These are phyloP conservation scores for Heliconius hermathena DNA, from an alignment of 1,140 invertebrate genomes.

Conservation along the genomic window DNA sequence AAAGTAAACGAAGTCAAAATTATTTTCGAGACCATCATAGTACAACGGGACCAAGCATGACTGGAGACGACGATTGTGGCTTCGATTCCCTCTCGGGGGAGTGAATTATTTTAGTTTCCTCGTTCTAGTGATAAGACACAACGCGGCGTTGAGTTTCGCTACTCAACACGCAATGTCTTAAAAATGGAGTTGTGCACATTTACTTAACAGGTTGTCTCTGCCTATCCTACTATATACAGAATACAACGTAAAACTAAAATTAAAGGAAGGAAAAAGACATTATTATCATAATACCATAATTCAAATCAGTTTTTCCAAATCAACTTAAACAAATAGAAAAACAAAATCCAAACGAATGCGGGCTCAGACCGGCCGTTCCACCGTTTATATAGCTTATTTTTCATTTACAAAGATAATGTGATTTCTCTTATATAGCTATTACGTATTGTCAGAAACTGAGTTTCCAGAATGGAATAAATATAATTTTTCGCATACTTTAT, in stretches of 20 bases:
- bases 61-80: too few relatives aligned
- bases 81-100: too few relatives aligned
- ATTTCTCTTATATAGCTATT: constrained; percentile 10
- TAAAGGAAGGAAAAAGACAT: background rate
- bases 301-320: background rate
- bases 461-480: background rate
- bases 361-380: background rate
- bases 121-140: too few relatives aligned
- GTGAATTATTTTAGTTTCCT: too few relatives aligned
- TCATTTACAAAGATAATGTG: constrained; percentile 18
- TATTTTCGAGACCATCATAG: too few relatives aligned
- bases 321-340: background rate
- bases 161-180: too few relatives aligned
- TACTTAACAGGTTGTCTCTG: too few relatives aligned
- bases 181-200: too few relatives aligned
- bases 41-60: too few relatives aligned
- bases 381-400: constrained; percentile 10
- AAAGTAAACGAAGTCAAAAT: background rate
- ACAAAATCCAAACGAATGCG: constrained; percentile 7
- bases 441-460: constrained; percentile 1
- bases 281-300: background rate
- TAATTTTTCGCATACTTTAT: constrained; percentile 11
- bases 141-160: too few relatives aligned
- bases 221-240: too few relatives aligned
- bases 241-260: background rate